Evolutionary conservation across 2,888 invertebrate genomes (phyloP).

Genomic region (Caenorhabditis sulstoni): DNA sequence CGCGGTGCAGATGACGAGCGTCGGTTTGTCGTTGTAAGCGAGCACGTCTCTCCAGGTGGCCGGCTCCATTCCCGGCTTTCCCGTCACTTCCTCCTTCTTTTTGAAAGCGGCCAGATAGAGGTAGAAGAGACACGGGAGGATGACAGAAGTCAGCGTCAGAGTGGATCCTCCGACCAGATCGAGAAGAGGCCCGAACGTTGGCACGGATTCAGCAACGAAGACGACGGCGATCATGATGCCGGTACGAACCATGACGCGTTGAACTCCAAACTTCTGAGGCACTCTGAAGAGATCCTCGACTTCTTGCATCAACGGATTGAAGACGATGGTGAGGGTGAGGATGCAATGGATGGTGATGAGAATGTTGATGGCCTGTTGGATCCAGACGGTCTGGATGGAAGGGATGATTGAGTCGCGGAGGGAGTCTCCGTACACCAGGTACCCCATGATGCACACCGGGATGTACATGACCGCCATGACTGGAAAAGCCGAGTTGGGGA

Average conservation of each 20-base stretch:
- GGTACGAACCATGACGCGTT: constrained; percentile 72
- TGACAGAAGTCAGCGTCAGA: constrained; percentile 75
- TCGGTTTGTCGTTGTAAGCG: constrained; percentile 49
- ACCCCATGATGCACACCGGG: constrained; percentile 76
- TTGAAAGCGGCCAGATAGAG: constrained; percentile 70
- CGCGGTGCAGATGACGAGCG: constrained; percentile 60
- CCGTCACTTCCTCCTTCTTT: constrained; percentile 60
- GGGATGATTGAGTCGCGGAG: constrained; percentile 75
- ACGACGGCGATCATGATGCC: constrained; percentile 73
- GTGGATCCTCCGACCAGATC: constrained; percentile 76
- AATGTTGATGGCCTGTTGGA: constrained; percentile 76
- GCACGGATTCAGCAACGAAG: constrained; percentile 78
- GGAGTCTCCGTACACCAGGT: constrained; percentile 73
- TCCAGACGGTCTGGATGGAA: constrained; percentile 71
- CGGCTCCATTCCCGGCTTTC: constrained; percentile 48
- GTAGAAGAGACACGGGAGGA: constrained; percentile 78
- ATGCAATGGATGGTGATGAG: constrained; percentile 79
- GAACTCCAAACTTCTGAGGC: constrained; percentile 72
- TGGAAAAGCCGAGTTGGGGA: constrained; percentile 44
- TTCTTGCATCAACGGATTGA: constrained; percentile 79
- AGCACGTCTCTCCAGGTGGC: constrained; percentile 56
- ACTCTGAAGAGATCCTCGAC: constrained; percentile 76
- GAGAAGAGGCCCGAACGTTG: constrained; percentile 77
- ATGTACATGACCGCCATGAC: constrained; percentile 76
- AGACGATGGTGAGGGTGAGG: constrained; percentile 76